phyloP scores from a whole-genome alignment of 2,888 invertebrate species.

The Eristalis arbustorum region DNA sequence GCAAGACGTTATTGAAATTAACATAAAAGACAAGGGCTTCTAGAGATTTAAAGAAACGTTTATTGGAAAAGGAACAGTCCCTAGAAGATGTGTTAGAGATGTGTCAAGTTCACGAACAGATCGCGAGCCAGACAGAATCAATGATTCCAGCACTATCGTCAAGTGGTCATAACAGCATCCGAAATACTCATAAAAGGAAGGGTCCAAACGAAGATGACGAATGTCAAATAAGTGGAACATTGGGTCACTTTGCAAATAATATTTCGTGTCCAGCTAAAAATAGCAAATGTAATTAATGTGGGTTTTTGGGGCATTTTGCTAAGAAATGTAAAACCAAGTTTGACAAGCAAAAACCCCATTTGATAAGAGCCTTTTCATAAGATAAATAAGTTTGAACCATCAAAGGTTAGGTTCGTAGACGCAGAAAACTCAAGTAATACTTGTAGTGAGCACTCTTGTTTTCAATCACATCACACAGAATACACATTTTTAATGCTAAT shows the following conservation, averaged over 20 bases:
- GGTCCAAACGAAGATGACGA: neutral
- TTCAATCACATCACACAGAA: too few relatives aligned
- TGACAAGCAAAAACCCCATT: constrained; percentile 14
- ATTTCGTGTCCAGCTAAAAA: neutral
- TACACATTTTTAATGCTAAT: too few relatives aligned
- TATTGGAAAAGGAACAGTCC: constrained; percentile 20
- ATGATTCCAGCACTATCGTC: constrained; percentile 16
- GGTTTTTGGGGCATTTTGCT: constrained; percentile 9
- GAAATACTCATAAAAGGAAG: constrained; percentile 3
- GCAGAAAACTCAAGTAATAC: neutral
- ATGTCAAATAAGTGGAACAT: constrained; percentile 23
- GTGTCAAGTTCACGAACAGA: too few relatives aligned
- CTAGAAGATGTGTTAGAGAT: constrained; percentile 18
- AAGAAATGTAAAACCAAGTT: constrained; percentile 17
- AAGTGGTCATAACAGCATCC: constrained; percentile 6
- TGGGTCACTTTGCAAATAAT: constrained; percentile 20
- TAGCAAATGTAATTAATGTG: constrained; percentile 1
- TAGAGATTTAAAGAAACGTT: constrained; percentile 14
- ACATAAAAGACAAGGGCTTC: constrained; percentile 62
- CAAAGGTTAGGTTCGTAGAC: neutral
- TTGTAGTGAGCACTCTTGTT: too few relatives aligned
- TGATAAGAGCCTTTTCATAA: neutral
- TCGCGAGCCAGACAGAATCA: constrained; percentile 6
- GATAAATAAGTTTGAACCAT: neutral
- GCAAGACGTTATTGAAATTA: constrained; percentile 55